Conservation (phyloP, 1,140 invertebrate genomes). For the Drosophila athabasca region DNA sequence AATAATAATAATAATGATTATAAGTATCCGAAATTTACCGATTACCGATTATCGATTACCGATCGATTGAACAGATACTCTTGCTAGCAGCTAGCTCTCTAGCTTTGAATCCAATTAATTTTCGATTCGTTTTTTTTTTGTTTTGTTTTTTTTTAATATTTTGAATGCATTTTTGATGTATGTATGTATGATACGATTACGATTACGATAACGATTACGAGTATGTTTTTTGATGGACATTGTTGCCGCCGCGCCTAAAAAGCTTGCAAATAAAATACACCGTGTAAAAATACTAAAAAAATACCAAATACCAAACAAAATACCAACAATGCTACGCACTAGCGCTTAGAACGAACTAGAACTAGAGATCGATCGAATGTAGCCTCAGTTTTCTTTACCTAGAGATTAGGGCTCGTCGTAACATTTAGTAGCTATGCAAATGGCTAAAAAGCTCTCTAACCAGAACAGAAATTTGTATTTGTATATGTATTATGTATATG, state of each 20-base stretch:
- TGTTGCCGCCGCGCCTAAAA: conserved; percentile 81
- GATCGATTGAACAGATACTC: conserved; percentile 43
- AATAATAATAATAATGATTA: conserved; percentile 16
- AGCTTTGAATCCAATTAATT: conserved; percentile 59
- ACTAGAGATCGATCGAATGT: conserved; percentile 49
- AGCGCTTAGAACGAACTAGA: conserved; percentile 56
- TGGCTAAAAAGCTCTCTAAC: conserved; percentile 38
- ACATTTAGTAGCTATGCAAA: conserved; percentile 62
- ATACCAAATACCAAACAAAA: conserved; percentile 9
- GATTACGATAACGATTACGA: too few relatives aligned
- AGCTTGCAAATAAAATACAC: conserved; percentile 59
- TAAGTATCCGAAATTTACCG: conserved; percentile 30
- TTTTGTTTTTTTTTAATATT: conserved; percentile 25
- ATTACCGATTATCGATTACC: conserved; percentile 19
- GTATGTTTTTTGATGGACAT: conserved; percentile 64
- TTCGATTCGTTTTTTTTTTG: conserved; percentile 5
- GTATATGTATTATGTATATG: conserved; percentile 46
- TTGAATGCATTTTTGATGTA: conserved; percentile 30
- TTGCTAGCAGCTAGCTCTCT: conserved; percentile 56
- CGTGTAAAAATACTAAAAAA: conserved; percentile 56
- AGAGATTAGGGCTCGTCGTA: conserved; percentile 55
- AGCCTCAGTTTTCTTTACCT: conserved; percentile 59
- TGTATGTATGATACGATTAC: too few relatives aligned
- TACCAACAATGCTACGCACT: conserved; percentile 22
- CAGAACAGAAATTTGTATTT: conserved; percentile 23